A percentile compares a stretch with the other conserved stretches of the same genome.
Evolutionary conservation across 2,888 invertebrate species (phyloP).

Genomic region (Dilophus febrilis): DNA sequence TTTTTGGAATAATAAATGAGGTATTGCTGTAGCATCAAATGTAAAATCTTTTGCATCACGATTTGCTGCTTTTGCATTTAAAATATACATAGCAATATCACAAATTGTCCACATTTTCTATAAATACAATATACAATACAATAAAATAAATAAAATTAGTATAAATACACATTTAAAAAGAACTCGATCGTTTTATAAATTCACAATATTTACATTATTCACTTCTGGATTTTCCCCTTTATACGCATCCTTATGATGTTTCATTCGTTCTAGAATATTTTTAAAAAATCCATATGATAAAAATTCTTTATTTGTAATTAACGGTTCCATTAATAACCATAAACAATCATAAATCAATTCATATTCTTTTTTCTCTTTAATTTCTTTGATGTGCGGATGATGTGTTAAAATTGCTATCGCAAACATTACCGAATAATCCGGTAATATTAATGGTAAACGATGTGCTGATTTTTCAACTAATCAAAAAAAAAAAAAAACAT

Average conservation of each 20-base stretch:
- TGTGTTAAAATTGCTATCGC: conserved; percentile 93
- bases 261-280: conserved; percentile 84
- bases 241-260: conserved; percentile 80
- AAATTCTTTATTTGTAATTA: conserved; percentile 83
- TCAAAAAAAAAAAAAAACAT: conserved; percentile 3
- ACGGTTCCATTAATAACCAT: conserved; percentile 87
- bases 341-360: too few relatives aligned
- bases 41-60: conserved; percentile 84
- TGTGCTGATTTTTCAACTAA: conserved; percentile 50
- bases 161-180: conserved; percentile 5
- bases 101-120: conserved; percentile 95
- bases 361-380: too few relatives aligned
- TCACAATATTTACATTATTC: conserved; percentile 61
- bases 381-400: conserved; percentile 62
- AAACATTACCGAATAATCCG: conserved; percentile 94
- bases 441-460: conserved; percentile 75
- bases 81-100: conserved; percentile 82
- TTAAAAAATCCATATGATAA: conserved; percentile 93
- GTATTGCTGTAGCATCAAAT: conserved; percentile 65
- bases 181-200: too few relatives aligned
- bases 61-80: conserved; percentile 70
- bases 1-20: conserved; percentile 77
- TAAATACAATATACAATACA: conserved; percentile 14
- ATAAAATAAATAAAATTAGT: conserved; percentile 6
- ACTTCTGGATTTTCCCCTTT: conserved; percentile 64